These are phyloP conservation scores for Dryas iulia DNA, from an alignment of 1,140 invertebrate species.

Conservation along the genomic window DNA sequence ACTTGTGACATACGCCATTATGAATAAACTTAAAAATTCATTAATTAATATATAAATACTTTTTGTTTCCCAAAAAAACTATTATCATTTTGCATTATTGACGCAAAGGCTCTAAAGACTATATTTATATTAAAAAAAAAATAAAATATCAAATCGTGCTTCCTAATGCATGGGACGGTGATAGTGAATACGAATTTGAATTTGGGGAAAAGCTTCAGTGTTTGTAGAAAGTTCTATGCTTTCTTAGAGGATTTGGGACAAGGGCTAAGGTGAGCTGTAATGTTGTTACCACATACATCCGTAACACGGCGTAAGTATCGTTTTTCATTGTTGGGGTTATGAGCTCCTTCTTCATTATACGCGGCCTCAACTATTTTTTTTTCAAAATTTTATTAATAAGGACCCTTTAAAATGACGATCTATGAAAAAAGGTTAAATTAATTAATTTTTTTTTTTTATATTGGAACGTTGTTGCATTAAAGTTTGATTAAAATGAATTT, in stretches of 20 bases:
- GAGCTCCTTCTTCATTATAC: conserved; percentile 46
- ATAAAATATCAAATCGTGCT: conserved; percentile 35
- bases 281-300: conserved; percentile 43
- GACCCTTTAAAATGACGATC: no score
- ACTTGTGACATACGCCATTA: no score
- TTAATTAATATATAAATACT: no score
- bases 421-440: no score
- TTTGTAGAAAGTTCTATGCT: conserved; percentile 51
- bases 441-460: no score
- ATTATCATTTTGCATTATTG: not conserved
- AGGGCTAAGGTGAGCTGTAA: not conserved
- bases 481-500: no score
- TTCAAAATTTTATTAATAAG: conserved; percentile 5
- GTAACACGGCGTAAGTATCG: conserved; percentile 61
- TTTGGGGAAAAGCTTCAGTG: conserved; percentile 40
- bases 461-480: no score
- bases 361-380: conserved; percentile 49
- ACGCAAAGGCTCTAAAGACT: not conserved
- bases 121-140: no score
- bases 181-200: conserved; percentile 49
- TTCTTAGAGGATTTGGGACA: conserved; percentile 57
- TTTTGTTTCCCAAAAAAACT: no score
- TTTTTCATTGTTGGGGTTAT: conserved; percentile 63
- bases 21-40: no score
- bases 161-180: conserved; percentile 70